Conservation (phyloP, 64 coral and sea anemone species). For the Hydrozoanthus tunicans region DNA sequence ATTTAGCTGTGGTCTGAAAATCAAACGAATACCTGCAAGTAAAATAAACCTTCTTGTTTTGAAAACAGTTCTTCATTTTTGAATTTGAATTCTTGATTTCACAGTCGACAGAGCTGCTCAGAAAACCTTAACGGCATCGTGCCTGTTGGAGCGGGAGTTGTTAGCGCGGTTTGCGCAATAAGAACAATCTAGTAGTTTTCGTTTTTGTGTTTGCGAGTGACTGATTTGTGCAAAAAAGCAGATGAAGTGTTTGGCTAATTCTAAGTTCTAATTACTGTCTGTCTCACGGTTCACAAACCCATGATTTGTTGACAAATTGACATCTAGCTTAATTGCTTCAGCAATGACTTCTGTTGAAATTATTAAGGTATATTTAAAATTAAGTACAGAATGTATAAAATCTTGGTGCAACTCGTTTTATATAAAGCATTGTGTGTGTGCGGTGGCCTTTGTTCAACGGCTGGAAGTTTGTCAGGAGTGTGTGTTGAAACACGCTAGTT, state of each 20-base stretch:
- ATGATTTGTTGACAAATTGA: constrained; percentile 5
- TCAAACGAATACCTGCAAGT: no score
- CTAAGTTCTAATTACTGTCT: background rate
- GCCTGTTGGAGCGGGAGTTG: background rate
- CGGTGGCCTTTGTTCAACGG: background rate
- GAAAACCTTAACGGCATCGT: background rate
- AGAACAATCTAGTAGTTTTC: background rate
- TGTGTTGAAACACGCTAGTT: background rate
- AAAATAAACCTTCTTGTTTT: no score
- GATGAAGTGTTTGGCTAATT: background rate
- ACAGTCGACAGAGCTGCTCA: background rate
- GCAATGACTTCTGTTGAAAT: constrained; percentile 4
- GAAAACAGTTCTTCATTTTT: no score
- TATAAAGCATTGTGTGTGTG: background rate
- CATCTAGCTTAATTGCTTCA: background rate
- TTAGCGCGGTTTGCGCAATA: background rate
- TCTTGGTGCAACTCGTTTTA: background rate
- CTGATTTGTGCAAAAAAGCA: background rate
- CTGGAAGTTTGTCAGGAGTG: background rate
- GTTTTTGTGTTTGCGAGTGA: background rate
- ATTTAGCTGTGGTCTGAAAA: no score
- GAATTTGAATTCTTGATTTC: background rate
- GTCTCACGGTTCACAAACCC: background rate
- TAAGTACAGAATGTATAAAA: background rate
- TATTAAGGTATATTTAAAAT: background rate